Conservation (phyloP, 2,888 invertebrate species). For the Sinopyrophorus schimmeli region DNA sequence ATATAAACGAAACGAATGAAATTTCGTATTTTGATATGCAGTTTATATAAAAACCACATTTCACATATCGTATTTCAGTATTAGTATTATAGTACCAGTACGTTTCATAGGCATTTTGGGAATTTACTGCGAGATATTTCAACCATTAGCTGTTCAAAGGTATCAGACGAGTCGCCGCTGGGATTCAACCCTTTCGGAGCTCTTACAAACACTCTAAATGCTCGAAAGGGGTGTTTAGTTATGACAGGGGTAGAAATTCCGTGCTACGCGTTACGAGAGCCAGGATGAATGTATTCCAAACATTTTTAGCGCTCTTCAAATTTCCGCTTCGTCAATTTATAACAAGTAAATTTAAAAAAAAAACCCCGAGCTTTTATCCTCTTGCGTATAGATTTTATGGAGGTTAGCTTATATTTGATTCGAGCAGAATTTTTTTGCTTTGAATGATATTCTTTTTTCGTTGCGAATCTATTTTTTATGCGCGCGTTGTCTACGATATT, state of each 20-base stretch:
- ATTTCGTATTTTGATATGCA: too few relatives aligned
- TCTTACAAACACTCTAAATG: constrained; percentile 30
- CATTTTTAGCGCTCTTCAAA: constrained; percentile 33
- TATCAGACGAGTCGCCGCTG: constrained; percentile 18
- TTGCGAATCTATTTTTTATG: too few relatives aligned
- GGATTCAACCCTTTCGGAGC: constrained; percentile 27
- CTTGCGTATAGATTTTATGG: constrained; percentile 21
- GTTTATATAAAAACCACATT: too few relatives aligned
- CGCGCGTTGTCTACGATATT: too few relatives aligned
- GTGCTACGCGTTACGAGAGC: constrained; percentile 26
- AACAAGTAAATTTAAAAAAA: constrained; percentile 31
- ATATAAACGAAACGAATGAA: too few relatives aligned
- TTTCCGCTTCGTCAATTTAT: constrained; percentile 33
- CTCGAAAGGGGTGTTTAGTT: constrained; percentile 28
- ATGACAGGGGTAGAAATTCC: constrained; percentile 30
- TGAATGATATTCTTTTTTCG: constrained; percentile 4
- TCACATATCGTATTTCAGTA: too few relatives aligned
- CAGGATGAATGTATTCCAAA: constrained; percentile 30
- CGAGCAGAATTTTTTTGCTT: constrained; percentile 13
- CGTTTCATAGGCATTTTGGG: too few relatives aligned
- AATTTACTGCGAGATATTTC: too few relatives aligned
- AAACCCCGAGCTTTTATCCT: constrained; percentile 15
- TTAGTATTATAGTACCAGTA: too few relatives aligned
- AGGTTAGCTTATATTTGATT: constrained; percentile 18
- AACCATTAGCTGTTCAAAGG: too few relatives aligned